Percentiles rank a stretch among this genome's conserved stretches.
phyloP scores from a whole-genome alignment of 2,113 vertebrate species.

The Sinocyclocheilus anshuiensis region DNA sequence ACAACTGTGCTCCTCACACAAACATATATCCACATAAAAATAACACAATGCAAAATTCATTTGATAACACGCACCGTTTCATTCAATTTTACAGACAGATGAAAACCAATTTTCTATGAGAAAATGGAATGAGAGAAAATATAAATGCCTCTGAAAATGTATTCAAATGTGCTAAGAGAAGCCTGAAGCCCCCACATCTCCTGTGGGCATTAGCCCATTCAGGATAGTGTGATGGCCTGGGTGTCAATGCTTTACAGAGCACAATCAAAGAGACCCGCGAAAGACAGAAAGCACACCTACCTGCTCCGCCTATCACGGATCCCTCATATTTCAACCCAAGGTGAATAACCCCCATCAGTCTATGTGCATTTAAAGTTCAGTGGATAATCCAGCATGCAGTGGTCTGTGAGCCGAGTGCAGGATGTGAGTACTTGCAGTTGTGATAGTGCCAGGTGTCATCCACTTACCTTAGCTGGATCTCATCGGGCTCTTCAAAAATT shows the following conservation, averaged over 20 bases:
- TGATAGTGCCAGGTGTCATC: background rate
- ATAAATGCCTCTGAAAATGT: constrained; percentile 38
- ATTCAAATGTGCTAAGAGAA: constrained; percentile 44
- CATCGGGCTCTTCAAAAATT: constrained; percentile 33
- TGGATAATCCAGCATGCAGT: constrained; percentile 54
- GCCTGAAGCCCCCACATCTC: constrained; percentile 25
- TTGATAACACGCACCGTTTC: constrained; percentile 48
- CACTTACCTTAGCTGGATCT: constrained; percentile 55
- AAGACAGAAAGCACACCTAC: constrained; percentile 60
- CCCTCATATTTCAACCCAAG: constrained; percentile 37
- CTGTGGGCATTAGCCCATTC: constrained; percentile 37
- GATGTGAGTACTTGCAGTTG: constrained; percentile 14
- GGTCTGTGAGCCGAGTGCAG: constrained; percentile 24
- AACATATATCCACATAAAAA: constrained; percentile 37
- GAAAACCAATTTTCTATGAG: constrained; percentile 45
- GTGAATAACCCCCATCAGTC: constrained; percentile 6
- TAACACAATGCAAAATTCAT: constrained; percentile 44
- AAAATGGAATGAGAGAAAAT: constrained; percentile 48
- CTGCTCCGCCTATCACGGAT: constrained; percentile 47
- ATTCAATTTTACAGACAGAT: constrained; percentile 50
- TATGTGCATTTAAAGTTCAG: constrained; percentile 41
- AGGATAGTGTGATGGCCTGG: constrained; percentile 43
- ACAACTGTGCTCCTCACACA: constrained; percentile 34
- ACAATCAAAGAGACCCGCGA: constrained; percentile 30
- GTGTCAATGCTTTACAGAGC: constrained; percentile 41